phyloP scores from a whole-genome alignment of 2,113 vertebrate species.

The Mesitornis unicolor region DNA sequence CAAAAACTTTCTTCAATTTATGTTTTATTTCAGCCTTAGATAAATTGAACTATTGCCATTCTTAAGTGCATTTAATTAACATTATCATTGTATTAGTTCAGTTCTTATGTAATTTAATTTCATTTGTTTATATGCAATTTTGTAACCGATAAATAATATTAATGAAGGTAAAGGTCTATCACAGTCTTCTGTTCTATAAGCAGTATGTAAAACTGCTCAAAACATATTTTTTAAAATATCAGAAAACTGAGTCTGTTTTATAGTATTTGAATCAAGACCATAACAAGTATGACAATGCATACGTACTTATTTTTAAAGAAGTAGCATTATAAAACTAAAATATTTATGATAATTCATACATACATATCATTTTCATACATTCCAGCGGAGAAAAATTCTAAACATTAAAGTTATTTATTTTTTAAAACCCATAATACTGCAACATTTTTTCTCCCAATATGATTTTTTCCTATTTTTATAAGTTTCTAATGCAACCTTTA shows the following conservation, averaged over 20 bases:
- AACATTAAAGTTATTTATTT: not conserved
- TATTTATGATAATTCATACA: not conserved
- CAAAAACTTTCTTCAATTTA: not conserved
- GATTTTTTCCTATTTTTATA: not conserved
- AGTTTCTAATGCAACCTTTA: not conserved
- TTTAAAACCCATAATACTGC: rapidly evolving
- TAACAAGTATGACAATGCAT: not conserved
- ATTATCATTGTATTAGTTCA: not conserved
- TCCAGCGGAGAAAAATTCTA: not conserved
- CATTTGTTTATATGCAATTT: not conserved
- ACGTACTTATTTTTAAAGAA: not conserved
- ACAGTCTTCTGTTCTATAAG: not conserved
- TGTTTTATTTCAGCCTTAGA: not conserved
- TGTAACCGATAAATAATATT: not conserved
- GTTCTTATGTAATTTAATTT: not conserved
- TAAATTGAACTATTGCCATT: not conserved
- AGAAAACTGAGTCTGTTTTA: not conserved
- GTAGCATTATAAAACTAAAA: not conserved
- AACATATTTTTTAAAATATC: not conserved
- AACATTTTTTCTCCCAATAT: not conserved
- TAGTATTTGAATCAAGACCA: not conserved
- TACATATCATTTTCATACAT: rapidly evolving
- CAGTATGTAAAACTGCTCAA: not conserved
- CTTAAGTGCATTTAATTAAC: not conserved
- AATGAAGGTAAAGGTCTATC: not conserved